Conservation (phyloP, 1,140 invertebrate species). For the Lamellibrachia luymesi region DNA sequence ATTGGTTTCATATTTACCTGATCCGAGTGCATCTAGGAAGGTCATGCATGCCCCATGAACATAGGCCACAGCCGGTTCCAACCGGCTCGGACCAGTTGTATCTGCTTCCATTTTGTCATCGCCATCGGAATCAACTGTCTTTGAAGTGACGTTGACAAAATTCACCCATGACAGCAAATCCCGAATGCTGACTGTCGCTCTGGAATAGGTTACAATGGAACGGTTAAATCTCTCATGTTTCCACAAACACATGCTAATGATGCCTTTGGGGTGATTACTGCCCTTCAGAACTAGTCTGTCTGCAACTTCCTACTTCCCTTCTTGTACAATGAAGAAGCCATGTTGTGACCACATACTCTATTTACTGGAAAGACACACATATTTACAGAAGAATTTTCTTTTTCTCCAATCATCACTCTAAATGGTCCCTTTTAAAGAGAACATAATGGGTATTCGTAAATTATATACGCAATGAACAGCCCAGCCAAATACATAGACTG, state of each 20-base stretch:
- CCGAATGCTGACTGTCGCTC: conserved; percentile 75
- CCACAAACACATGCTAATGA: too few relatives aligned
- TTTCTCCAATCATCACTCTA: neutral
- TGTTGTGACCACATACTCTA: neutral
- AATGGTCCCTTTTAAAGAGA: neutral
- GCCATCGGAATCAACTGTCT: neutral
- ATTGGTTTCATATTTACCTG: neutral
- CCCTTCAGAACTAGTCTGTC: too few relatives aligned
- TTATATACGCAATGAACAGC: neutral
- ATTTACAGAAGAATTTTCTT: too few relatives aligned
- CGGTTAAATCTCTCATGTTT: neutral
- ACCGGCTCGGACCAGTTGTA: conserved; percentile 16
- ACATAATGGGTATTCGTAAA: neutral
- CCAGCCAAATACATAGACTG: conserved; percentile 31
- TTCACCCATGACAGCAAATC: conserved; percentile 91
- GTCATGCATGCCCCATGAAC: conserved; percentile 87
- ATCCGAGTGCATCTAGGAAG: conserved; percentile 82
- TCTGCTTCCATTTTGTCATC: conserved; percentile 31
- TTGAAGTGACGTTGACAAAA: conserved; percentile 69
- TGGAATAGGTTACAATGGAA: conserved; percentile 27
- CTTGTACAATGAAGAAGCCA: too few relatives aligned
- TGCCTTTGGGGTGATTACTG: too few relatives aligned
- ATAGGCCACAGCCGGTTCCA: conserved; percentile 59
- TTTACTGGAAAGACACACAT: neutral
- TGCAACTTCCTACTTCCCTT: too few relatives aligned